Percentiles rank a stretch among this genome's conserved stretches.
These are phyloP conservation scores for Tridacna crocea DNA, from an alignment of 2,888 invertebrate genomes.

Conservation along the genomic window DNA sequence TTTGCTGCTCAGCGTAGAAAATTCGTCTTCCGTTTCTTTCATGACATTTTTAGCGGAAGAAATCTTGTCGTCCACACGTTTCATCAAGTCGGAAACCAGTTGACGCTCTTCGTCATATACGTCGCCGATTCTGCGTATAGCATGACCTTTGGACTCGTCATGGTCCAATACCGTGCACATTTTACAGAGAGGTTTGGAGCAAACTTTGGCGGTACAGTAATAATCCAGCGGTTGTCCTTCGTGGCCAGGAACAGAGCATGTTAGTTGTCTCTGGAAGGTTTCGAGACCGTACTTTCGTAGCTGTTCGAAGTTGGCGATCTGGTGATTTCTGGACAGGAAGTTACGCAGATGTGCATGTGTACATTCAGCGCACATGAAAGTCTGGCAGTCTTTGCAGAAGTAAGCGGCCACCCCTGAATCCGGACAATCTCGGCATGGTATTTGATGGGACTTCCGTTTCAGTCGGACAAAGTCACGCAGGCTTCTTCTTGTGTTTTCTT, in stretches of 20 bases:
- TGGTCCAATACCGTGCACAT: conserved; percentile 66
- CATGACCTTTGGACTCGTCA: conserved; percentile 61
- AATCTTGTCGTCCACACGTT: conserved; percentile 63
- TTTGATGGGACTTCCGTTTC: conserved; percentile 64
- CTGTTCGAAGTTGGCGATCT: conserved; percentile 65
- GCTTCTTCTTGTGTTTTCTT: conserved; percentile 62
- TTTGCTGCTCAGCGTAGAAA: conserved; percentile 53
- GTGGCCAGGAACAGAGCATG: conserved; percentile 61
- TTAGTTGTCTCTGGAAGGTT: conserved; percentile 62
- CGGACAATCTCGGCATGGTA: conserved; percentile 65
- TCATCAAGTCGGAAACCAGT: conserved; percentile 58
- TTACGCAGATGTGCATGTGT: conserved; percentile 68
- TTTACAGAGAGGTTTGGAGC: conserved; percentile 62
- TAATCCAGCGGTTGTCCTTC: conserved; percentile 62
- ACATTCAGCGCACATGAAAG: conserved; percentile 68
- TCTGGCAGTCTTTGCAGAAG: conserved; percentile 68
- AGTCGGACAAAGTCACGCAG: conserved; percentile 65
- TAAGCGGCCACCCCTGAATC: conserved; percentile 59
- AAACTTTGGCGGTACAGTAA: conserved; percentile 62
- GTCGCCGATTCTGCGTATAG: conserved; percentile 56
- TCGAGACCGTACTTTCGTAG: conserved; percentile 66
- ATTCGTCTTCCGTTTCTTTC: conserved; percentile 66
- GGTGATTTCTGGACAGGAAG: conserved; percentile 66
- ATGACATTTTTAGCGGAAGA: conserved; percentile 64
- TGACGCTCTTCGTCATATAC: conserved; percentile 64